Evolutionary conservation across 2,797 vertebrate species (phyloP).

Genomic region (Okamejei kenojei): DNA sequence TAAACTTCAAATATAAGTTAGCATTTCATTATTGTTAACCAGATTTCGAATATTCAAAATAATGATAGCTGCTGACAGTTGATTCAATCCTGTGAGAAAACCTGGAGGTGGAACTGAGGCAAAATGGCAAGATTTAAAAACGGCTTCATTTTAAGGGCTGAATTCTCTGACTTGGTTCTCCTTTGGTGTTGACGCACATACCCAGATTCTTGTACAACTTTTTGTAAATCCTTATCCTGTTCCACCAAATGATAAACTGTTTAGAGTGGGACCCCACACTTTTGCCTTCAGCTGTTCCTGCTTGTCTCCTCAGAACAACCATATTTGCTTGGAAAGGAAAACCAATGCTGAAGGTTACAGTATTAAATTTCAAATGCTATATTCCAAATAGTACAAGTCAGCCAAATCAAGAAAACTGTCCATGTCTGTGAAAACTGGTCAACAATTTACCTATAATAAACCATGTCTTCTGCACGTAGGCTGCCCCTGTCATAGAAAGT

Average conservation of each 20-base stretch:
- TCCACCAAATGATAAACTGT: neutral
- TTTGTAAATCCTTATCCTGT: neutral
- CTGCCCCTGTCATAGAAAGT: neutral
- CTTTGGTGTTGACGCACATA: neutral
- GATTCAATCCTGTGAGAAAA: neutral
- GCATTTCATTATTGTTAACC: neutral
- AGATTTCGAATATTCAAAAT: neutral
- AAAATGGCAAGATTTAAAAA: neutral
- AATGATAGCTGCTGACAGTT: neutral
- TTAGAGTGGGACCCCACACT: neutral
- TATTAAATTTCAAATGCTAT: neutral
- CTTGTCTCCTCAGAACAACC: neutral
- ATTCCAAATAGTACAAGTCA: neutral
- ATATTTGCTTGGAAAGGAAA: neutral
- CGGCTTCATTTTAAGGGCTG: neutral
- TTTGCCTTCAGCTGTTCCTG: neutral
- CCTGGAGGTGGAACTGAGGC: neutral
- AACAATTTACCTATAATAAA: neutral
- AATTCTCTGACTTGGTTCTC: neutral
- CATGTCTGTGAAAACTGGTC: neutral
- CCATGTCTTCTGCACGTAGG: neutral
- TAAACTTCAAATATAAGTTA: neutral
- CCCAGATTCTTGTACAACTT: neutral
- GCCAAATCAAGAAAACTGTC: neutral
- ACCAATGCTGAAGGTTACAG: neutral